Evolutionary conservation across 2,113 vertebrate species (phyloP), one percentile per base, ranked within the genome.

Genomic region (Cephalopholis sonnerati): DNA sequence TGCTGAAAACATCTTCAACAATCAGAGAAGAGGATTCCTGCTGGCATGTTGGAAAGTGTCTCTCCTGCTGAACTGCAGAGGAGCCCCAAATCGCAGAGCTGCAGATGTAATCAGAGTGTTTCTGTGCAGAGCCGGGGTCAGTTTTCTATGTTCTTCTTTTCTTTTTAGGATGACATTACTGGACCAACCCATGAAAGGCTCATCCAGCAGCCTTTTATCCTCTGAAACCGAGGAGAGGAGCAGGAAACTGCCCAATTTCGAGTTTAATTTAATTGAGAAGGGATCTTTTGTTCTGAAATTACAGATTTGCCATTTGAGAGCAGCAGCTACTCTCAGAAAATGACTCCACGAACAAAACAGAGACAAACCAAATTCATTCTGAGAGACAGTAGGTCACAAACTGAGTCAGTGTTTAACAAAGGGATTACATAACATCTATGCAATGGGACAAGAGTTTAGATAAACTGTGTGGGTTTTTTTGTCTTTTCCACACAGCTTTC

Each of bases 21-120:
- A 74, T 68, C 70, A 68, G 70, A 67, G 62, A 53, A 74, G 44
- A 53, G 53, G 62, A 39, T 2, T 48, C 77, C 77, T n/a, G 74
- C 32, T 3, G n/a, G 15, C 18, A 1, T 3, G 24, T 27, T 9
- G 1, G 73, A 65, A 27, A 66, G 74, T 3, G 10, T 66, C 62
- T 77, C 46, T 39, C 46, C 65, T 7, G 63, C 74, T 44, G 36
- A 64, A 29, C 27, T 24, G 54, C 29, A 54, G 16, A 41, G 5
- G 64, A 69, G 65, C 16, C 76, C 76, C 12, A 11, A 25, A 63
- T 75, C 73, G 48, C 27, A 74, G 58, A 22, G 55, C 63, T 55
- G 55, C 55, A 55, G 32, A 64, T 64, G 73, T 51, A 22, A 72
- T 59, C 74, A 71, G 29, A 67, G 53, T 6, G 27, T n/a, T 29